These are phyloP conservation scores for Diarsia rubi DNA, from an alignment of 2,888 invertebrate genomes.

Conservation along the genomic window DNA sequence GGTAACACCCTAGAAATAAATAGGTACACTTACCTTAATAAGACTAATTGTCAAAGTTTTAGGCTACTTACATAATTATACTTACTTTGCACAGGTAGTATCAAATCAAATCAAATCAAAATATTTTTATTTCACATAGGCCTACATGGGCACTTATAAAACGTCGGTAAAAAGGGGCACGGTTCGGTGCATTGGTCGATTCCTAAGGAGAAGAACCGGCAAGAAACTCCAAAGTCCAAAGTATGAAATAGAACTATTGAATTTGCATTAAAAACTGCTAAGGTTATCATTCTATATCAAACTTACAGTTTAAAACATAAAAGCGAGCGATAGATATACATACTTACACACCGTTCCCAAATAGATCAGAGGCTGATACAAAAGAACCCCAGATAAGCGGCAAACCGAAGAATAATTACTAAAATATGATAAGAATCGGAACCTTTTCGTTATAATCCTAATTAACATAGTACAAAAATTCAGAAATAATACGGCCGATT, in stretches of 20 bases:
- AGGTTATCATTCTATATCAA: rapidly evolving
- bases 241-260: background rate
- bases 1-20: too few species aligned
- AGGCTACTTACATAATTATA: too few species aligned
- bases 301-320: background rate
- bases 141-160: too few species aligned
- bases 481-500: constrained; percentile 46
- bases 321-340: constrained; percentile 4
- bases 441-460: constrained; percentile 38
- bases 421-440: constrained; percentile 58
- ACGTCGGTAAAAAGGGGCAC: too few species aligned
- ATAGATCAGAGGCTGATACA: constrained; percentile 47
- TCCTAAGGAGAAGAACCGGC: too few species aligned
- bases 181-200: too few species aligned
- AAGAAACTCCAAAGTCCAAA: too few species aligned
- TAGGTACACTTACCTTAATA: too few species aligned
- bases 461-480: constrained; percentile 55
- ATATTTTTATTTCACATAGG: too few species aligned
- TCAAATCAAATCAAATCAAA: too few species aligned
- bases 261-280: too few species aligned
- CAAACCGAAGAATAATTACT: constrained; percentile 45
- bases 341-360: constrained; percentile 15
- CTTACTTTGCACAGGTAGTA: background rate
- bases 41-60: too few species aligned
- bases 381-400: constrained; percentile 47